Percentiles rank a stretch among this genome's conserved stretches.
Evolutionary conservation across 2,113 vertebrate genomes (phyloP).

Genomic region (Daubentonia madagascariensis): DNA sequence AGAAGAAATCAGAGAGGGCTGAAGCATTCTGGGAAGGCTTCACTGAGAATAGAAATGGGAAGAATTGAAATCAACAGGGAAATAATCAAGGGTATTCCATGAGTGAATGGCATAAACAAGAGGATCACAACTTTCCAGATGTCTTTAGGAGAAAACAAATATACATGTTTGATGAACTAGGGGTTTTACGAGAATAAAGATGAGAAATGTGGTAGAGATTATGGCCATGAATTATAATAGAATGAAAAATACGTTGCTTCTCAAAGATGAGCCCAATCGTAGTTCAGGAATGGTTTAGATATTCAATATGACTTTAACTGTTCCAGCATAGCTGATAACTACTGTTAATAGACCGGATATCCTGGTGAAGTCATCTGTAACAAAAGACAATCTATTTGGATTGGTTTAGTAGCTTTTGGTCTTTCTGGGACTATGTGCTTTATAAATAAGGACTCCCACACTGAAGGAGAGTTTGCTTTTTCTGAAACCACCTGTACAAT

Average conservation of each 20-base stretch:
- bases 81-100: not conserved
- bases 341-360: not conserved
- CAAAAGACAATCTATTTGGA: not conserved
- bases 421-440: not conserved
- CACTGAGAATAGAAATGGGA: not conserved
- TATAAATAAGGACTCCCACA: not conserved
- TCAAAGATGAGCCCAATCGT: not conserved
- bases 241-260: not conserved
- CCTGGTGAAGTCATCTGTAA: not conserved
- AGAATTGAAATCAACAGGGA: not conserved
- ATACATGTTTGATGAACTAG: not conserved
- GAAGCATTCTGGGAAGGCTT: not conserved
- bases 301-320: not conserved
- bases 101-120: not conserved
- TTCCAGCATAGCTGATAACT: not conserved
- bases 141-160: not conserved
- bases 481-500: not conserved
- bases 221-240: not conserved
- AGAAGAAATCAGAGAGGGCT: not conserved
- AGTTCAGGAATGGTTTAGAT: not conserved
- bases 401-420: not conserved
- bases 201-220: not conserved
- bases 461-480: not conserved
- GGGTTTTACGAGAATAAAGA: not conserved
- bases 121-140: not conserved